Base-by-base conservation (phyloP, 1,140 invertebrate genomes). In the Protaetia brevitarsis region DNA sequence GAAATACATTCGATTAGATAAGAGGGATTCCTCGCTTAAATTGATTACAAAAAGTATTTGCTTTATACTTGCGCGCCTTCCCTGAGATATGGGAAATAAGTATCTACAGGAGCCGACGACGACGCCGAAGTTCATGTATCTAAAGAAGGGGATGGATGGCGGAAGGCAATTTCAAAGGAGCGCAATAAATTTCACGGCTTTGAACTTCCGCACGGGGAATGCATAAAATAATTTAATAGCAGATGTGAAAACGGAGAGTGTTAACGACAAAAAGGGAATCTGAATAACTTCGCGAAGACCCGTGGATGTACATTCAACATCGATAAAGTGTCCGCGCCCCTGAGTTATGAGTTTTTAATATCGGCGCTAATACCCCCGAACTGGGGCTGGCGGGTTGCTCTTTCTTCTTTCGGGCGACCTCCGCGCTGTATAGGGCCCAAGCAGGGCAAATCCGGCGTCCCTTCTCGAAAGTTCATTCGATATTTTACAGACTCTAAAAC, bases 321-420 rank as follows among this genome's bases (percentile, higher is more conserved):
- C 66, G 64, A 66, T 69, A 69, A 69, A 69, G 64, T 66, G 68
- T 69, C 64, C 51, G 51, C 16, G 6, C 11, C 28, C 60, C 34
- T 69, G 68, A 69, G 61, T 69, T 69, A 69, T 66, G 68, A 66
- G 68, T 64, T 66, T 69, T 69, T 69, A 66, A 69, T 69, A 69
- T 69, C 60, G 64, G 30, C 28, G 68, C 68, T 66, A 66, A 69
- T 69, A 69, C 63, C 19, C 21, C 26, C 16, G 26, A 63, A 13
- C 36, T 30, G 30, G 28, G 29, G 57, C 57, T 27, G 26, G 26
- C 21, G 41, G 11, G 6, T 51, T 37, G 21, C 41, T 23, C 26
- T 8, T 34, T 34, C 31, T 34, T 23, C 41, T 21, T 51, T 0
- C 21, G 19, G 21, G 26, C 8, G 19, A 26, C 6, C 19, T 23